Percentiles rank a stretch among this genome's conserved stretches.
Evolutionary conservation across 2,888 invertebrate genomes (phyloP).

Genomic region (Tenthredo notha): DNA sequence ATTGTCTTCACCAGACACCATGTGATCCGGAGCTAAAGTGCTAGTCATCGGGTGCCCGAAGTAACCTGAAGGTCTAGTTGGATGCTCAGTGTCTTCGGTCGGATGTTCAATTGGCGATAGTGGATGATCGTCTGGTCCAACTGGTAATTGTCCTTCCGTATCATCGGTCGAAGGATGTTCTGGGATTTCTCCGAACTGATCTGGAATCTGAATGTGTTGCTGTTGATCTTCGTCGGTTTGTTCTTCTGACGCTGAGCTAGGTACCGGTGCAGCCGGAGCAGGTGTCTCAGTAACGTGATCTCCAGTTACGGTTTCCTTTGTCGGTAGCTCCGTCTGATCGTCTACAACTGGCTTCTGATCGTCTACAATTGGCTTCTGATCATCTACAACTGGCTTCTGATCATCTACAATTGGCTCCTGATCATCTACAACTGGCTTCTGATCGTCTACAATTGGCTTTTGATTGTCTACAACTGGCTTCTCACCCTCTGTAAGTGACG

Average conservation of each 20-base stretch:
- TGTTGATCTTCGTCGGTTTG: slow-evolving; percentile 42
- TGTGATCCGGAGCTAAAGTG: slow-evolving; percentile 64
- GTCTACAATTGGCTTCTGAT: slow-evolving; percentile 15
- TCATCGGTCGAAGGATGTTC: slow-evolving; percentile 52
- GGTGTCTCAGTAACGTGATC: slow-evolving; percentile 5
- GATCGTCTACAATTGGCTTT: slow-evolving; percentile 29
- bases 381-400: slow-evolving; percentile 41
- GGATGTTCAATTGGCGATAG: slow-evolving; percentile 64
- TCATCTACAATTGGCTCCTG: slow-evolving; percentile 47
- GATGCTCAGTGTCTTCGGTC: slow-evolving; percentile 53
- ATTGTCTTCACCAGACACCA: slow-evolving; percentile 68
- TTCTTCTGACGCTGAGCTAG: slow-evolving; percentile 31
- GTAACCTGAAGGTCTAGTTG: slow-evolving; percentile 24
- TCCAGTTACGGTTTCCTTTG: neutral
- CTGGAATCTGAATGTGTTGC: slow-evolving; percentile 42
- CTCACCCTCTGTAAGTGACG: slow-evolving; percentile 43
- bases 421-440: slow-evolving; percentile 51
- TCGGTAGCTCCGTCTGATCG: neutral
- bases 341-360: slow-evolving; percentile 21
- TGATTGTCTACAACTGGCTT: slow-evolving; percentile 2
- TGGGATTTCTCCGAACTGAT: slow-evolving; percentile 40
- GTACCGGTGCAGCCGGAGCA: slow-evolving; percentile 23
- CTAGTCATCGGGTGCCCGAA: slow-evolving; percentile 36
- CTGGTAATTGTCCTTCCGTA: slow-evolving; percentile 62
- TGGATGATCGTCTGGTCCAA: slow-evolving; percentile 60